phyloP scores from a whole-genome alignment of 2,797 vertebrate genomes.

The Gorsachius magnificus region DNA sequence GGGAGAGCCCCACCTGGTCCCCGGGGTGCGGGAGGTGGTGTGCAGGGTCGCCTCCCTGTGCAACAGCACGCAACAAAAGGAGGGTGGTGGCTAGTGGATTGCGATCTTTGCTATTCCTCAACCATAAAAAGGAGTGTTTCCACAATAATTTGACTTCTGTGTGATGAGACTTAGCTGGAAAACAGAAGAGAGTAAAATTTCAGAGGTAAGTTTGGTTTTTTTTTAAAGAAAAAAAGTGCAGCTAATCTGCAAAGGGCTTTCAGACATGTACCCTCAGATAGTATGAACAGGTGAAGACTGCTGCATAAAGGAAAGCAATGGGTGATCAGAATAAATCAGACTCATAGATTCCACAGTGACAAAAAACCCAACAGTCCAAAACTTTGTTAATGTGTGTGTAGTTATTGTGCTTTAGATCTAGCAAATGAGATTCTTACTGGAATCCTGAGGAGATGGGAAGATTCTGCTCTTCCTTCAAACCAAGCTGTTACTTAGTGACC shows the following conservation, averaged over 20 bases:
- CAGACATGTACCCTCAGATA: neutral
- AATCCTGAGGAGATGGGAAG: neutral
- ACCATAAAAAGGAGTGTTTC: neutral
- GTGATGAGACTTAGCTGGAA: neutral
- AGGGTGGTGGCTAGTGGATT: neutral
- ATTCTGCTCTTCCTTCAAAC: neutral
- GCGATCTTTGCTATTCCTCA: neutral
- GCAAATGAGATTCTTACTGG: neutral
- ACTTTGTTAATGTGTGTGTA: neutral
- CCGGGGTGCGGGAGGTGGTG: fast-evolving
- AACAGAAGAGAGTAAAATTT: neutral
- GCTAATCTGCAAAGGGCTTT: neutral
- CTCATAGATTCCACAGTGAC: neutral
- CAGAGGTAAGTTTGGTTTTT: neutral
- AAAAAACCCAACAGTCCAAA: neutral
- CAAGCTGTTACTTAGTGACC: neutral
- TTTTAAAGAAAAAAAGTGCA: neutral
- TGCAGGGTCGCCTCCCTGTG: neutral
- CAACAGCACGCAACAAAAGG: fast-evolving
- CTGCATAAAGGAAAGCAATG: neutral
- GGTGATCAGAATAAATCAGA: neutral
- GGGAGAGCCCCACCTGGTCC: neutral
- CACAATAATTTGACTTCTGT: neutral
- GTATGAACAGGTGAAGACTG: neutral
- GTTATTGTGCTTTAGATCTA: neutral